These are phyloP conservation scores for Ciconia boyciana DNA, from an alignment of 2,113 vertebrate species.

Conservation along the genomic window DNA sequence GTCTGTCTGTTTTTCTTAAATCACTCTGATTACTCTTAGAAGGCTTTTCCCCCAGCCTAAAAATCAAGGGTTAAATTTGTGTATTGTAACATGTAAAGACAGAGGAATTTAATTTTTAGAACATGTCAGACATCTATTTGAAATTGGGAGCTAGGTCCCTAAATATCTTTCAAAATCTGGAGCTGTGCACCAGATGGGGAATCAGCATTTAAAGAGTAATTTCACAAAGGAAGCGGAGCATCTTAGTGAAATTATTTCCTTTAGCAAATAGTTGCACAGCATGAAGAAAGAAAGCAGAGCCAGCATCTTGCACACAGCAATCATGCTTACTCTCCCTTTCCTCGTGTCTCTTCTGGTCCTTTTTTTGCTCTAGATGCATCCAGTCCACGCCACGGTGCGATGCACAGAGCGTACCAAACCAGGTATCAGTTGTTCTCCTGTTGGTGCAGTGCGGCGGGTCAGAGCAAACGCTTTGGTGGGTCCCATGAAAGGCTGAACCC, in stretches of 20 bases:
- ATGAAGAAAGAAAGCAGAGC: constrained; percentile 16
- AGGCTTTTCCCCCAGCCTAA: neutral
- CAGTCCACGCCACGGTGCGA: neutral
- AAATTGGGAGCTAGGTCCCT: neutral
- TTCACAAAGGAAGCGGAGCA: neutral
- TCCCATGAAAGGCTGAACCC: neutral
- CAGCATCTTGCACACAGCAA: neutral
- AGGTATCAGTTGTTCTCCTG: neutral
- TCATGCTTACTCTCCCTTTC: neutral
- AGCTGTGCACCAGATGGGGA: constrained; percentile 35
- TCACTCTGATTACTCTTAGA: neutral
- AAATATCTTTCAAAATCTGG: constrained; percentile 4
- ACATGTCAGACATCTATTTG: neutral
- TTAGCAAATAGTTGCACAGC: constrained; percentile 23
- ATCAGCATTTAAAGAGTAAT: constrained; percentile 7
- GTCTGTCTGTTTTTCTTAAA: neutral
- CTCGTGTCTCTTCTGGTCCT: neutral
- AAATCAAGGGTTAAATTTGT: neutral
- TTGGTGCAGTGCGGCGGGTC: neutral
- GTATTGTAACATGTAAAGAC: neutral
- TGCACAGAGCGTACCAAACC: neutral
- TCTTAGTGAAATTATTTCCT: constrained; percentile 32
- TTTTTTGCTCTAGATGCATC: neutral
- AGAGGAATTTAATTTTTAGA: neutral
- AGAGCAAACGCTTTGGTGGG: neutral